A percentile compares a stretch with the other conserved stretches of the same genome.
phyloP scores from a whole-genome alignment of 2,113 vertebrate genomes.

The Progne subis region DNA sequence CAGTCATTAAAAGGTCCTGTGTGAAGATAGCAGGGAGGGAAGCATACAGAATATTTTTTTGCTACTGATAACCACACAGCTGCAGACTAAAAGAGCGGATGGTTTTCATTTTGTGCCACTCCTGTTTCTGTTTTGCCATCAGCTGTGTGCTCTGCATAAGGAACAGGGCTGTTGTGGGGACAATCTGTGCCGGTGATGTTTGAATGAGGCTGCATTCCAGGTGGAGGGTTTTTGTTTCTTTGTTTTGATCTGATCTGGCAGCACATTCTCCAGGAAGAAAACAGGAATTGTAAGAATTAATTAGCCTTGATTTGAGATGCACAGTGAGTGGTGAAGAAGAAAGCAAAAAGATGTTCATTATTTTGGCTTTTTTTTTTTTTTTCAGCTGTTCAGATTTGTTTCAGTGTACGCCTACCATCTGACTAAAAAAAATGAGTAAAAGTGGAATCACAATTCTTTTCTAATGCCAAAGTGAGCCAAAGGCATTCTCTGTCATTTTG shows the following conservation, averaged over 20 bases:
- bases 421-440: background rate
- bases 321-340: background rate
- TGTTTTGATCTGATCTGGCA: background rate
- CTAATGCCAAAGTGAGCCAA: background rate
- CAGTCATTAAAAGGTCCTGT: background rate
- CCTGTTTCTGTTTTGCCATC: background rate
- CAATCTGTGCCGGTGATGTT: rapidly evolving
- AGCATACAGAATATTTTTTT: background rate
- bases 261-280: background rate
- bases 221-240: background rate
- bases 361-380: background rate
- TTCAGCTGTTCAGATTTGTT: background rate
- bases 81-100: background rate
- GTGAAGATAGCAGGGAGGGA: background rate
- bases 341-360: background rate
- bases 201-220: background rate
- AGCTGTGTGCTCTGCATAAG: background rate
- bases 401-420: background rate
- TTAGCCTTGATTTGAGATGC: background rate
- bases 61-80: background rate
- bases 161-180: background rate
- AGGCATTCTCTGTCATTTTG: slow-evolving; percentile 15
- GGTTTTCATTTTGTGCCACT: background rate
- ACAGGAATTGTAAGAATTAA: background rate
- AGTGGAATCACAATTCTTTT: background rate